Evolutionary conservation across 1,140 invertebrate species (phyloP).

Genomic region (Pteromalus puparum): DNA sequence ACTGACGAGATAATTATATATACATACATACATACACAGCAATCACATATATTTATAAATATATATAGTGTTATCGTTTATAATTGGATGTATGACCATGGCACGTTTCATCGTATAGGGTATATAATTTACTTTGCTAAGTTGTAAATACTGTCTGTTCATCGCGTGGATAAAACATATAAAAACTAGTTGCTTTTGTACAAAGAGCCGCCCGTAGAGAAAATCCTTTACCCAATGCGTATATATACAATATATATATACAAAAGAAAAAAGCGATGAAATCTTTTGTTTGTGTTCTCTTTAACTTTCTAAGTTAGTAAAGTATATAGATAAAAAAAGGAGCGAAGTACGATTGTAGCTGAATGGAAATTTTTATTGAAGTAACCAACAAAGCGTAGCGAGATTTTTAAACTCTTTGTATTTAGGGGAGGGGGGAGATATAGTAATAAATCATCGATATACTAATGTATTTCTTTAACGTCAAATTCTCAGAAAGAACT

Average conservation of each 20-base stretch:
- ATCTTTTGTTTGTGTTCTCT: conserved; percentile 32
- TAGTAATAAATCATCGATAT: conserved; percentile 54
- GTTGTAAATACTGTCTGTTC: conserved; percentile 52
- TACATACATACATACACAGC: background rate
- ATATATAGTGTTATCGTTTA: conserved; percentile 36
- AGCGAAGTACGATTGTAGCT: conserved; percentile 33
- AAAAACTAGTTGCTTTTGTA: conserved; percentile 53
- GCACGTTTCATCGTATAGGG: conserved; percentile 46
- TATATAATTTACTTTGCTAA: conserved; percentile 51
- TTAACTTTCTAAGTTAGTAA: conserved; percentile 17
- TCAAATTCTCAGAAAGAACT: conserved; percentile 26
- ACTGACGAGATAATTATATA: conserved; percentile 26
- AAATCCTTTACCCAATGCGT: conserved; percentile 35
- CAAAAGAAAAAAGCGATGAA: conserved; percentile 16
- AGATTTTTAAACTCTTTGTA: conserved; percentile 32
- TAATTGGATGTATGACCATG: conserved; percentile 51
- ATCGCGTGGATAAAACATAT: conserved; percentile 49
- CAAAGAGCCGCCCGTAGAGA: conserved; percentile 47
- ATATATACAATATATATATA: conserved; percentile 21
- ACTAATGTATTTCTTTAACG: conserved; percentile 17
- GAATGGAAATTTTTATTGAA: conserved; percentile 33
- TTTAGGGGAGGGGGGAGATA: background rate
- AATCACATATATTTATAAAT: conserved; percentile 16
- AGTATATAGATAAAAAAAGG: conserved; percentile 14
- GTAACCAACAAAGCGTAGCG: background rate